These are phyloP conservation scores for Frankliniella fusca DNA, from an alignment of 2,888 invertebrate species.

Conservation along the genomic window DNA sequence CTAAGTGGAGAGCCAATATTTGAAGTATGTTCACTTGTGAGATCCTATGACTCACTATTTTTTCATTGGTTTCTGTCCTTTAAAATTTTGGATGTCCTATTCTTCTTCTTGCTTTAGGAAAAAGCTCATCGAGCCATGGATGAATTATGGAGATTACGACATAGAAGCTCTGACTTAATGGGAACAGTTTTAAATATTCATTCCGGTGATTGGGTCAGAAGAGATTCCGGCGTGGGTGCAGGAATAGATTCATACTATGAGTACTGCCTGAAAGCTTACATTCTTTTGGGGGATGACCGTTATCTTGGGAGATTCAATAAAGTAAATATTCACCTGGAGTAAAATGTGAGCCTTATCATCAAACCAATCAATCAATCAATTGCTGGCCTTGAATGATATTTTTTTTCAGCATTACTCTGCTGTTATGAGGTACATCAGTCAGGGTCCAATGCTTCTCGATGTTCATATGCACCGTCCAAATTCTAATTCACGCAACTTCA, in stretches of 20 bases:
- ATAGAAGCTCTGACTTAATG: slow-evolving; percentile 88
- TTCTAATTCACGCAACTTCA: slow-evolving; percentile 89
- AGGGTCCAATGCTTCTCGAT: slow-evolving; percentile 91
- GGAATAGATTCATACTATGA: slow-evolving; percentile 99
- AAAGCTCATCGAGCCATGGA: slow-evolving; percentile 96
- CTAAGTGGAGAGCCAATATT: slow-evolving; percentile 87
- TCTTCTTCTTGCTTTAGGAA: slow-evolving; percentile 53
- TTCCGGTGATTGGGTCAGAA: slow-evolving; percentile 94
- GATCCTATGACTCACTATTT: background rate
- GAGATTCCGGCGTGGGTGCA: slow-evolving; percentile 97
- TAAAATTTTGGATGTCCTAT: background rate
- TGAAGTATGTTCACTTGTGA: slow-evolving; percentile 54
- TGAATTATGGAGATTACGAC: slow-evolving; percentile 89
- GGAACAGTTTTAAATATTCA: slow-evolving; percentile 97
- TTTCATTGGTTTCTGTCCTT: background rate
- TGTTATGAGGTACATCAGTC: slow-evolving; percentile 94
- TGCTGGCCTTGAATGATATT: background rate
- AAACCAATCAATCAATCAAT: background rate
- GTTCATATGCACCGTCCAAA: slow-evolving; percentile 96
- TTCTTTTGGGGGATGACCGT: slow-evolving; percentile 87
- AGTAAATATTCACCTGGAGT: slow-evolving; percentile 39
- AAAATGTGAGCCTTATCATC: background rate
- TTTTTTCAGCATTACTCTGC: slow-evolving; percentile 79
- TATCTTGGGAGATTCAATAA: slow-evolving; percentile 88
- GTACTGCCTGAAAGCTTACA: slow-evolving; percentile 95